Conservation (phyloP, 2,113 vertebrate species). For the Eurypyga helias region DNA sequence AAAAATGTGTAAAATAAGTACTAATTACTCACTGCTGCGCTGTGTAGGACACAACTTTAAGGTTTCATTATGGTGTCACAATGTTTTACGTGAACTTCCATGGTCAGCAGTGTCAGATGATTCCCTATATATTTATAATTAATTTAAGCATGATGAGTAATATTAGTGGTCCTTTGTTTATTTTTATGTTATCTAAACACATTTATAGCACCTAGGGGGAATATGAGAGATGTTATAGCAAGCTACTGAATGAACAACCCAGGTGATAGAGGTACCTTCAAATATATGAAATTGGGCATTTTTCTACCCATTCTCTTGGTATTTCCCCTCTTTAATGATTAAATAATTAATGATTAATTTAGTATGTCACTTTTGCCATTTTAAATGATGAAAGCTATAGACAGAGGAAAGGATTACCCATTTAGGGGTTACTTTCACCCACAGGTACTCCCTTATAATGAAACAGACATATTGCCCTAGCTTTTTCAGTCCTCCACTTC, state of each 20-base stretch:
- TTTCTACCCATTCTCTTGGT: not conserved
- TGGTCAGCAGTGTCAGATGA: not conserved
- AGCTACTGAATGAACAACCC: not conserved
- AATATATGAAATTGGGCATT: not conserved
- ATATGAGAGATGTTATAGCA: not conserved
- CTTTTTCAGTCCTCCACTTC: not conserved
- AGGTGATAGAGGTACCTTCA: not conserved
- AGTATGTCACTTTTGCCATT: not conserved
- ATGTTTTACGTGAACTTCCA: not conserved
- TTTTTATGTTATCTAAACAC: not conserved
- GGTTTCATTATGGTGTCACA: not conserved
- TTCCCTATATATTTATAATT: not conserved
- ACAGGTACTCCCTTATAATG: not conserved
- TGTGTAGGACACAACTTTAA: not conserved
- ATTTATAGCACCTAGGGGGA: not conserved
- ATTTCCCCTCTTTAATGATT: not conserved
- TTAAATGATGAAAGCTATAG: not conserved
- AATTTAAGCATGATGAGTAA: not conserved
- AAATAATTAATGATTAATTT: not conserved
- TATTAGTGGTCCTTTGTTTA: not conserved
- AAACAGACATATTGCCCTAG: rapidly evolving
- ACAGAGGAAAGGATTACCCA: not conserved
- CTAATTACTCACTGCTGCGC: not conserved
- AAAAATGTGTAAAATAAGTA: not conserved
- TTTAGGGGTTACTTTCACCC: not conserved